Conservation (phyloP, 2,113 vertebrate species). For the Dipodomys ordii region DNA sequence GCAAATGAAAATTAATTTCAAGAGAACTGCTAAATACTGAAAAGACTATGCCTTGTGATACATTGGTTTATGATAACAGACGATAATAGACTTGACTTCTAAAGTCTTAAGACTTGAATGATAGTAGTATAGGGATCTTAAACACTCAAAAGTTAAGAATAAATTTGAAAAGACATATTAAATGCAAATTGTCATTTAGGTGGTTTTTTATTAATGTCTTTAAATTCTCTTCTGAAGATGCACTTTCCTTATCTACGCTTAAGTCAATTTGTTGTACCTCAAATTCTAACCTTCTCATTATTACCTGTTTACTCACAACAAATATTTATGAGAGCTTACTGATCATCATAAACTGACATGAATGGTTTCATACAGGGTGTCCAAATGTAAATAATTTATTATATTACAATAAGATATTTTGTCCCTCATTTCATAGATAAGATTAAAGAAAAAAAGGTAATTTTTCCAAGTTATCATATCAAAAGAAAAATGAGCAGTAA, state of each 20-base stretch:
- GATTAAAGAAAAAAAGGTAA: background rate
- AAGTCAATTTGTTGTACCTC: too few species aligned
- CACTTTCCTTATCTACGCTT: too few species aligned
- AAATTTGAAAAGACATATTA: background rate
- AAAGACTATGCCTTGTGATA: background rate
- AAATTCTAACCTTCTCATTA: too few species aligned
- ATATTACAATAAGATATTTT: background rate
- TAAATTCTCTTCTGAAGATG: background rate
- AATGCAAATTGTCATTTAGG: accelerated
- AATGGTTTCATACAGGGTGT: background rate
- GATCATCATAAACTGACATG: background rate
- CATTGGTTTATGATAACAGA: background rate
- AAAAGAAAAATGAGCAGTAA: background rate
- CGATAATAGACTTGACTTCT: background rate
- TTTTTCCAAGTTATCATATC: background rate
- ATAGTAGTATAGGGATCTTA: too few species aligned
- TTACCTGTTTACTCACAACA: background rate
- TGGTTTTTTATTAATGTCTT: background rate
- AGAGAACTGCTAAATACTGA: background rate
- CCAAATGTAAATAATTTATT: background rate
- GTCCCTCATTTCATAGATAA: background rate
- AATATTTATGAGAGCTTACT: background rate
- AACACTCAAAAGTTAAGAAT: background rate
- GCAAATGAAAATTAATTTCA: background rate
- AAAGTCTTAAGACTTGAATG: too few species aligned